These are phyloP conservation scores for Echinops telfairi DNA, from an alignment of 2,113 vertebrate genomes.

Conservation along the genomic window DNA sequence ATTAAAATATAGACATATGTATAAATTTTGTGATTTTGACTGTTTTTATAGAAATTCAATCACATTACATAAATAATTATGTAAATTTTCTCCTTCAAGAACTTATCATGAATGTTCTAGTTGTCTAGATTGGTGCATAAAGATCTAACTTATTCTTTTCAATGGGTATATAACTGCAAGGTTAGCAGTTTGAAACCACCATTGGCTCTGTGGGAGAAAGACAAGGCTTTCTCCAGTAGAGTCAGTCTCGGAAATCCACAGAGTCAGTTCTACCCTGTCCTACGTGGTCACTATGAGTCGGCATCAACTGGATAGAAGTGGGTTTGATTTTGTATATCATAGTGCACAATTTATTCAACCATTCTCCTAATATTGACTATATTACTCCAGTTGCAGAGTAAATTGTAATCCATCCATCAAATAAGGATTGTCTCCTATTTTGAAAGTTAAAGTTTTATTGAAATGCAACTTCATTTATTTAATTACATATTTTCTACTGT, in stretches of 20 bases:
- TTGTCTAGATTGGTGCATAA: background rate
- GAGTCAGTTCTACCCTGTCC: too few relatives aligned
- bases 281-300: too few relatives aligned
- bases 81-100: conserved; percentile 15
- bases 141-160: too few relatives aligned
- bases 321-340: background rate
- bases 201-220: too few relatives aligned
- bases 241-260: too few relatives aligned
- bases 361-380: background rate
- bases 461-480: too few relatives aligned
- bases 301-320: too few relatives aligned
- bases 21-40: background rate
- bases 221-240: too few relatives aligned
- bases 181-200: too few relatives aligned
- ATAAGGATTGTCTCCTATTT: background rate
- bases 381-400: background rate
- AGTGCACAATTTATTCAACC: background rate
- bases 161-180: too few relatives aligned
- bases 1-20: too few relatives aligned
- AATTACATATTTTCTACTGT: too few relatives aligned
- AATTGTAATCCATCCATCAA: background rate
- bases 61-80: background rate
- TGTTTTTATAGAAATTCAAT: background rate
- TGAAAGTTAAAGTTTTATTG: background rate
- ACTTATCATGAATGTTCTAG: background rate